phyloP scores from a whole-genome alignment of 2,888 invertebrate species.

The Cephus runcator region DNA sequence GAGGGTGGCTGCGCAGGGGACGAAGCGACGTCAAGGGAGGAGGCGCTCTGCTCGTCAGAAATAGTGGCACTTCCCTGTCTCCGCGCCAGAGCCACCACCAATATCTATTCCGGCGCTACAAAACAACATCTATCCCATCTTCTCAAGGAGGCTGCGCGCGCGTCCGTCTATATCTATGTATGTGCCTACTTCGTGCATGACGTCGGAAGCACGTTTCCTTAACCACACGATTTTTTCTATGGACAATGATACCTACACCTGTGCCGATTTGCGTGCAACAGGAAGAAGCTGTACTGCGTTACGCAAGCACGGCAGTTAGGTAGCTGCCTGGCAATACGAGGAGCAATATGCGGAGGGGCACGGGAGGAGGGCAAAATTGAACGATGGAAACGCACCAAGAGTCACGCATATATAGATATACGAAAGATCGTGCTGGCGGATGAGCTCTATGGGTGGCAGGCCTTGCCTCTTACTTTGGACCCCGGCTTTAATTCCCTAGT shows the following conservation, averaged over 20 bases:
- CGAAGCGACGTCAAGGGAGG: slow-evolving; percentile 14
- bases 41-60: slow-evolving; percentile 60
- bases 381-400: not conserved
- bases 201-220: not conserved
- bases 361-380: not conserved
- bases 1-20: slow-evolving; percentile 30
- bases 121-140: slow-evolving; percentile 63
- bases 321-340: not conserved
- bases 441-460: slow-evolving; percentile 6
- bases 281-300: not conserved
- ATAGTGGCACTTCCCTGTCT: slow-evolving; percentile 65
- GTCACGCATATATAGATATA: not conserved
- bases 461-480: slow-evolving; percentile 5
- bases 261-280: not conserved
- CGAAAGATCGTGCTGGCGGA: not conserved
- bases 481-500: slow-evolving; percentile 22
- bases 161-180: not conserved
- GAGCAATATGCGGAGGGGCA: not conserved
- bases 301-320: not conserved
- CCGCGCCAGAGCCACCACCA: slow-evolving; percentile 67
- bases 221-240: not conserved
- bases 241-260: not conserved
- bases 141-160: slow-evolving; percentile 27
- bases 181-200: not conserved
- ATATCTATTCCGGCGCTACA: slow-evolving; percentile 68